Conservation (phyloP, 2,888 invertebrate genomes). For the Eupelmus urozonus region DNA sequence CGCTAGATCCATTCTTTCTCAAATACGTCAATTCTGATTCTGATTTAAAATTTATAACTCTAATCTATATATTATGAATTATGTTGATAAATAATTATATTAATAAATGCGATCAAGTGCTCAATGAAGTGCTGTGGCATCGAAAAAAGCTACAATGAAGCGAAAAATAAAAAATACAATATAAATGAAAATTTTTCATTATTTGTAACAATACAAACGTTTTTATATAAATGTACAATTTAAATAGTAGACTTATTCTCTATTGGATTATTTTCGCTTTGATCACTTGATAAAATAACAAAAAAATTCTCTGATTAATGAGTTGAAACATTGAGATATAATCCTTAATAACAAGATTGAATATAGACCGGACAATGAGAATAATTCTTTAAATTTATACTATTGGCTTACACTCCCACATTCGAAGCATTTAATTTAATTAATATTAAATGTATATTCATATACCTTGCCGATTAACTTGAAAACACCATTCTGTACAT, state of each 20-base stretch:
- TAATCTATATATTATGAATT: slow-evolving; percentile 25
- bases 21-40: not conserved
- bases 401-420: not conserved
- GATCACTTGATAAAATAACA: not conserved
- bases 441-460: not conserved
- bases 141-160: slow-evolving; percentile 18
- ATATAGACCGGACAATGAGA: not conserved
- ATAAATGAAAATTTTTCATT: slow-evolving; percentile 21
- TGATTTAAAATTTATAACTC: slow-evolving; percentile 7
- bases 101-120: slow-evolving; percentile 20
- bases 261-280: slow-evolving; percentile 16
- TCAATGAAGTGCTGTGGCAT: slow-evolving; percentile 40
- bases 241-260: slow-evolving; percentile 26
- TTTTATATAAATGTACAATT: slow-evolving; percentile 52
- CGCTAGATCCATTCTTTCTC: not conserved
- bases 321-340: not conserved
- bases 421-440: not conserved
- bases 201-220: slow-evolving; percentile 31
- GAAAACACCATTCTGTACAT: slow-evolving; percentile 37
- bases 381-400: not conserved
- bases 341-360: too few species aligned
- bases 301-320: not conserved
- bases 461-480: slow-evolving; percentile 6
- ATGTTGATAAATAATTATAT: slow-evolving; percentile 15
- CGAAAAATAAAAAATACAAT: slow-evolving; percentile 7